Percentiles rank a stretch among this genome's conserved stretches.
phyloP scores from a whole-genome alignment of 2,113 vertebrate species.

The Cheilinus undulatus region DNA sequence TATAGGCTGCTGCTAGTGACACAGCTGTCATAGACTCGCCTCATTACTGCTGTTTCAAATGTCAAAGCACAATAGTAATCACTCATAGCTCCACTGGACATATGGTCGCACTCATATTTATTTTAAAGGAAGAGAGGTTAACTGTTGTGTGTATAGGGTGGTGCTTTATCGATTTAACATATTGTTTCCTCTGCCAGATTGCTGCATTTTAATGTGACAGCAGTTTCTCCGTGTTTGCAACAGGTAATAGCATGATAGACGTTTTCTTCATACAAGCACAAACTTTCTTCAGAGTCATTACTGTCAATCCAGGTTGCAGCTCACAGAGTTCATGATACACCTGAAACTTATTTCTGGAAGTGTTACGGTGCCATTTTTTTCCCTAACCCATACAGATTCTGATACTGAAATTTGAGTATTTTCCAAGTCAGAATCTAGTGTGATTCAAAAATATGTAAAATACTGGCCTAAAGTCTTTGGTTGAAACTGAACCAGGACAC shows the following conservation, averaged over 20 bases:
- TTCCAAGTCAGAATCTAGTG: too few species aligned
- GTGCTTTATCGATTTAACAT: slow-evolving; percentile 33
- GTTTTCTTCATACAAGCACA: slow-evolving; percentile 26
- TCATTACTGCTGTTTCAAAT: slow-evolving; percentile 85
- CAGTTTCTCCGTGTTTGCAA: slow-evolving; percentile 61
- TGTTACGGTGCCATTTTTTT: not conserved
- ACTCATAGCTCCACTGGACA: slow-evolving; percentile 78
- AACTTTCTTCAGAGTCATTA: slow-evolving; percentile 75
- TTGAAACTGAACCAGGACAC: too few species aligned
- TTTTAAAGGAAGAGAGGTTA: slow-evolving; percentile 69
- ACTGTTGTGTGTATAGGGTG: slow-evolving; percentile 39
- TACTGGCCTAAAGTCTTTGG: too few species aligned
- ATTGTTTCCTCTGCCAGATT: slow-evolving; percentile 37
- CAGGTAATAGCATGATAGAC: slow-evolving; percentile 57
- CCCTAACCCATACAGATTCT: not conserved
- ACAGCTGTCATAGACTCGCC: slow-evolving; percentile 83
- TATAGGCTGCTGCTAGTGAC: slow-evolving; percentile 81
- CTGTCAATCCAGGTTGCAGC: slow-evolving; percentile 55
- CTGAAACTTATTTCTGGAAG: slow-evolving; percentile 8
- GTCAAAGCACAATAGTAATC: slow-evolving; percentile 85
- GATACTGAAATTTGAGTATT: not conserved
- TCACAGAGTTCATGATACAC: slow-evolving; percentile 18
- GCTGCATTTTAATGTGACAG: slow-evolving; percentile 67
- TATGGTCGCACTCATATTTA: slow-evolving; percentile 67
- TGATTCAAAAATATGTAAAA: too few species aligned